Evolutionary conservation across 2,888 invertebrate species (phyloP), one percentile per base, ranked within the genome.

Genomic region (Lochmaea crataegi): DNA sequence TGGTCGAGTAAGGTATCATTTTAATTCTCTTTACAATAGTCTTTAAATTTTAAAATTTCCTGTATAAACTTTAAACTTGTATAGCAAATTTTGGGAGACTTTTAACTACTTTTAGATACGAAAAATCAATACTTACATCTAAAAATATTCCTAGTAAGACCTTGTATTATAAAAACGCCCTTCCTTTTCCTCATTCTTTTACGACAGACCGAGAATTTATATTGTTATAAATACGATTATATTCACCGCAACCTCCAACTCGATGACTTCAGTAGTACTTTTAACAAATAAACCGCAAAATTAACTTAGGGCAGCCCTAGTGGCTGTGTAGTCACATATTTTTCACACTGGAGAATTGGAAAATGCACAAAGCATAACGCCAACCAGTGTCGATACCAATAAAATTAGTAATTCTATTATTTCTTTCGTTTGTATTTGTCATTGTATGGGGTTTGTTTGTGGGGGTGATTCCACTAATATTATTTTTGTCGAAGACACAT

Each of bases 351-450:
- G 32, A 58, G 58, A 58, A 58, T 58, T 58, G 58, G 32, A 58
- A 58, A 58, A 63, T 48, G 9, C 60, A 60, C 58, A 14, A 42
- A 70, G 57, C 65, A 68, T 68, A 71, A 72, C 72, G 56, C 73
- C 68, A 61, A 22, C 68, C 32, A 65, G 74, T 67, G 72, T 72
- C 72, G 69, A 68, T 75, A 51, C 74, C 77, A 74, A 77, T 77
- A 74, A 75, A 71, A 65, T 58, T 64, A 69, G 71, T 77, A 77
- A 77, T 77, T 75, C 64, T 65, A 74, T 76, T 74, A 76, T 74
- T 76, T 72, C 71, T 72, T 76, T 74, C 74, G 66, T 68, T 72
- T 76, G 72, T 76, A 71, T 74, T 76, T 76, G 73, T 72, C 74
- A 70, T 76, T 69, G 66, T 68, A 56, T 48, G 65, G 53, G 56